phyloP scores from a whole-genome alignment of 2,797 vertebrate species.

The Phataginus tetradactyla region DNA sequence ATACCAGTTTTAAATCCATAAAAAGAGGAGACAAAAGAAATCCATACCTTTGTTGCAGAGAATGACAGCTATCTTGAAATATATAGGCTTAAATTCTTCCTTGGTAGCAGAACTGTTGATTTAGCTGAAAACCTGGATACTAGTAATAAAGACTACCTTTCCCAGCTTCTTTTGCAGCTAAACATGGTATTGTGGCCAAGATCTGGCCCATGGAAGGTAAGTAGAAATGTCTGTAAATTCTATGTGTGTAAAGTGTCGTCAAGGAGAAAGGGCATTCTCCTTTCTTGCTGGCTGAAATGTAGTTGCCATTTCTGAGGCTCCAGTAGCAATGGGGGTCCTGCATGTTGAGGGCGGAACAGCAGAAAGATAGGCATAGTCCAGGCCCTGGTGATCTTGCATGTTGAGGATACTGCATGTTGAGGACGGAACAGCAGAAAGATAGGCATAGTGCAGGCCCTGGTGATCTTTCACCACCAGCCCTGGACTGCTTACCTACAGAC shows the following conservation, averaged over 20 bases:
- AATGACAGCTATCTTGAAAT: not conserved
- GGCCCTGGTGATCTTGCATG: too few species aligned
- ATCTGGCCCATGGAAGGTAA: not conserved
- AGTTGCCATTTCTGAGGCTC: not conserved
- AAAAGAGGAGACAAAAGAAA: not conserved
- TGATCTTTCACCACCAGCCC: not conserved
- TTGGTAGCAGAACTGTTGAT: not conserved
- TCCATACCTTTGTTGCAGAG: not conserved
- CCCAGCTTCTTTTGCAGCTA: not conserved
- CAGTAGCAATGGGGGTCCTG: too few species aligned
- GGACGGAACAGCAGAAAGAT: not conserved
- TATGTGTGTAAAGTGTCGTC: not conserved
- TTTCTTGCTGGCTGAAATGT: not conserved
- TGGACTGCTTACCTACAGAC: not conserved
- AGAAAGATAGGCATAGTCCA: too few species aligned
- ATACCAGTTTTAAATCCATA: not conserved
- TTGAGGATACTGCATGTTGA: too few species aligned
- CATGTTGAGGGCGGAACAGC: too few species aligned
- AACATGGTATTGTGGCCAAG: not conserved
- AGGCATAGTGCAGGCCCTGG: fast-evolving
- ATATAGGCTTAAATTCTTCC: not conserved
- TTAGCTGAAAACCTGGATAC: not conserved
- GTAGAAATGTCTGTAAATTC: not conserved
- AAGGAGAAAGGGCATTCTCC: not conserved
- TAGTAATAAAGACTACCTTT: not conserved